A percentile compares a stretch with the other conserved stretches of the same genome.
phyloP scores from a whole-genome alignment of 1,140 invertebrate species.

The Drosophila punjabiensis region DNA sequence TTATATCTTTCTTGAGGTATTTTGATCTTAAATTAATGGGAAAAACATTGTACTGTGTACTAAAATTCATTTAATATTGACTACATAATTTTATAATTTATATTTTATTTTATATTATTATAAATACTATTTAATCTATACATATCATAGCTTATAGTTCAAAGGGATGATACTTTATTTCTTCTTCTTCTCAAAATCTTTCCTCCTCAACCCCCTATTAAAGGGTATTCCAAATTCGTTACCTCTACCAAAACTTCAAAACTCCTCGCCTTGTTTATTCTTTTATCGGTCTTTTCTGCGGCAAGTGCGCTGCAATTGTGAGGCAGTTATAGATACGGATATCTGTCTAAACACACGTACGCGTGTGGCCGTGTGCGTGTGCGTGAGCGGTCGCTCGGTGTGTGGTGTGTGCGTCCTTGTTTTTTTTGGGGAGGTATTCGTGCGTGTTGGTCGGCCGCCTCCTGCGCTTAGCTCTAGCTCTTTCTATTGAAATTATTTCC shows the following conservation, averaged over 20 bases:
- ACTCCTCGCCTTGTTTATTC: slow-evolving; percentile 38
- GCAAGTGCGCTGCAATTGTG: slow-evolving; percentile 76
- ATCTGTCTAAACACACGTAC: slow-evolving; percentile 42
- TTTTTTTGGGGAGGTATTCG: slow-evolving; percentile 52
- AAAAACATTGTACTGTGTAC: no score
- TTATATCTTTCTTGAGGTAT: no score
- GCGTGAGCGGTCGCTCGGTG: slow-evolving; percentile 23
- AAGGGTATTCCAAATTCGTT: neutral
- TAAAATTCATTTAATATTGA: no score
- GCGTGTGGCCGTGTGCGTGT: slow-evolving; percentile 15
- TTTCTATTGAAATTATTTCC: slow-evolving; percentile 70
- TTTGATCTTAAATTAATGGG: no score
- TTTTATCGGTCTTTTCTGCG: slow-evolving; percentile 61
- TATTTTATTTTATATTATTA: no score
- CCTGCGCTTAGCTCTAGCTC: slow-evolving; percentile 40
- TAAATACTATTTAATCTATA: no score
- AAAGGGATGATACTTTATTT: no score
- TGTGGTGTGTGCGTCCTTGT: slow-evolving; percentile 21
- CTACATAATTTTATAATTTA: no score
- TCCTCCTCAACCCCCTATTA: neutral
- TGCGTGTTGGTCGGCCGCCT: slow-evolving; percentile 55
- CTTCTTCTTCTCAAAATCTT: neutral
- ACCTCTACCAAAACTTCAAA: no score
- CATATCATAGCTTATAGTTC: no score
- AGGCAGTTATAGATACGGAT: slow-evolving; percentile 68